These are phyloP conservation scores for Campoplex nolae DNA, from an alignment of 2,888 invertebrate genomes.

Conservation along the genomic window DNA sequence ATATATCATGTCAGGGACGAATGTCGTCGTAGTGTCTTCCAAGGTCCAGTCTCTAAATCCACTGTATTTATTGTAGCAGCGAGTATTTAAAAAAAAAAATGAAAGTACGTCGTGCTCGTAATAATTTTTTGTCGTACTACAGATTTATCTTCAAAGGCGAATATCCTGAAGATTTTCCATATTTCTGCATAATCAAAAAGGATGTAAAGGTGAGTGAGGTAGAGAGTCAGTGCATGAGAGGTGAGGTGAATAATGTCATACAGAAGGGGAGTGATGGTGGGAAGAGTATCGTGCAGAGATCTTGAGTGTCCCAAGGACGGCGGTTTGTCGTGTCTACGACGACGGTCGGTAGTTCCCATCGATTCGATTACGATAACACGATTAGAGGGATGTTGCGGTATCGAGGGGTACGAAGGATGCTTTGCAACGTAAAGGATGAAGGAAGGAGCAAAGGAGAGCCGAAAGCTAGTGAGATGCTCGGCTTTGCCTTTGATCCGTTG, in stretches of 20 bases:
- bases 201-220: background rate
- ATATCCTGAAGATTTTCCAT: background rate
- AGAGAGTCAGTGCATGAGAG: conserved; percentile 39
- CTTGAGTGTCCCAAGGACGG: conserved; percentile 60
- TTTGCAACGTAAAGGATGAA: conserved; percentile 31
- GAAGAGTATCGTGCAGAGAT: conserved; percentile 54
- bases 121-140: background rate
- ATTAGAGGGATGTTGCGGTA: conserved; percentile 64
- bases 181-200: background rate
- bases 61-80: background rate
- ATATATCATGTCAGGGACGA: background rate
- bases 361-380: conserved; percentile 68
- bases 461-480: conserved; percentile 59
- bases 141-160: too few species aligned
- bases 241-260: conserved; percentile 24
- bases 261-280: conserved; percentile 30
- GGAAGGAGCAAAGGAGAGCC: conserved; percentile 38
- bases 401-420: conserved; percentile 47
- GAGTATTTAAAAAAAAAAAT: background rate
- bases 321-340: conserved; percentile 57
- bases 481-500: conserved; percentile 64
- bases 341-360: conserved; percentile 65
- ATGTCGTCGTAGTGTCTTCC: background rate
- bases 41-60: background rate
- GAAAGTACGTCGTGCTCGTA: background rate